phyloP scores from a whole-genome alignment of 2,113 vertebrate genomes.

The Dissostichus mawsoni region DNA sequence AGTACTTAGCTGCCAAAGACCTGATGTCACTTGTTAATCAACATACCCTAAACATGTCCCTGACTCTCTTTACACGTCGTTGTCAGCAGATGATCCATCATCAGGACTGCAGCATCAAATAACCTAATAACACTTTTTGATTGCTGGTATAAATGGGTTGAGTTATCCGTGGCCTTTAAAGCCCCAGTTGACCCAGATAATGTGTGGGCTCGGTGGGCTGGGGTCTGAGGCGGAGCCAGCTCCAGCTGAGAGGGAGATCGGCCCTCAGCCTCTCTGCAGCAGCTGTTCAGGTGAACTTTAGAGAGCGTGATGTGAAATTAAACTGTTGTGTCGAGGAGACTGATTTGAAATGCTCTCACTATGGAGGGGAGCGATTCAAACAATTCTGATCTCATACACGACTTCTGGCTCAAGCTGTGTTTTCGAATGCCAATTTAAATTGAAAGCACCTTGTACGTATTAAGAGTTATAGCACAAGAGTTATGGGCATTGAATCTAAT shows the following conservation, averaged over 20 bases:
- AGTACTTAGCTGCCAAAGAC: not conserved
- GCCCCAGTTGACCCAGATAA: conserved; percentile 18
- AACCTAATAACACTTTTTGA: conserved; percentile 34
- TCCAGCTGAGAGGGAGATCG: conserved; percentile 15
- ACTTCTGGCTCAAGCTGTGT: not conserved
- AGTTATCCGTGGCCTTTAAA: conserved; percentile 20
- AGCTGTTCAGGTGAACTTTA: conserved; percentile 73
- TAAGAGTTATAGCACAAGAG: not conserved
- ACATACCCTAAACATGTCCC: not conserved
- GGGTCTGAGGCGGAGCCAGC: conserved; percentile 2
- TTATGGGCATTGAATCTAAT: not conserved
- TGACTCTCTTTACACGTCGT: not conserved
- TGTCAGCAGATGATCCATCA: conserved; percentile 16
- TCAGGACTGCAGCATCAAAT: conserved; percentile 34
- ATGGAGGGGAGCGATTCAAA: conserved; percentile 13
- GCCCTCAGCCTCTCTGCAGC: conserved; percentile 26
- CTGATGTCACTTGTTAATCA: conserved; percentile 5
- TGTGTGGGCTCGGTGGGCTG: conserved; percentile 15
- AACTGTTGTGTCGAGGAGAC: not conserved
- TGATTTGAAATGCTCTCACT: conserved; percentile 31
- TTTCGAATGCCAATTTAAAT: not conserved
- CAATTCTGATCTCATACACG: conserved; percentile 5
- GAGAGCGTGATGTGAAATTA: conserved; percentile 25
- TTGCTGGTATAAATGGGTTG: conserved; percentile 22
- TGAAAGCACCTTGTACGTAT: no score